A percentile compares a stretch with the other conserved stretches of the same genome.
Conservation (phyloP, 1,140 invertebrate species). For the Hyposmocoma kahamanoa region DNA sequence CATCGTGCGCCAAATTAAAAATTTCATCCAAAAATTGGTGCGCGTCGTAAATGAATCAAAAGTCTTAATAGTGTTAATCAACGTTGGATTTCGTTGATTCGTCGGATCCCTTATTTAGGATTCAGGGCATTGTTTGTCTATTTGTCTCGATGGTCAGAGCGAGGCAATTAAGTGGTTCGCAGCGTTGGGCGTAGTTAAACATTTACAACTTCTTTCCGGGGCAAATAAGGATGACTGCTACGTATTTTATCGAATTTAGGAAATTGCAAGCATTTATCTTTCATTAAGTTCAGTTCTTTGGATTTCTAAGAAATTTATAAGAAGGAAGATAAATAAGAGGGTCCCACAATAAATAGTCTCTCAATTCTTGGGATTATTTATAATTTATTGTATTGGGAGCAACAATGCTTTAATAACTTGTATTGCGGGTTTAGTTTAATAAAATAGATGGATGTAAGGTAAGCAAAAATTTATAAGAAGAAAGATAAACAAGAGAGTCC, state of each 20-base stretch:
- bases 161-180: conserved; percentile 14
- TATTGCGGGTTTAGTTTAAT: too few species aligned
- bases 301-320: too few species aligned
- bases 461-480: too few species aligned
- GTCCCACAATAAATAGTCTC: too few species aligned
- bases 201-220: conserved; percentile 2
- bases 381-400: too few species aligned
- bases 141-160: conserved; percentile 20
- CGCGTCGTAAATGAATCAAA: too few species aligned
- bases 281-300: not conserved
- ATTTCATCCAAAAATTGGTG: conserved; percentile 15
- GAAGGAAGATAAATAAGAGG: too few species aligned
- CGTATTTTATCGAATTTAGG: not conserved
- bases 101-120: conserved; percentile 15
- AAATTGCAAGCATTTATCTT: not conserved
- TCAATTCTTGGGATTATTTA: too few species aligned
- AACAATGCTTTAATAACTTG: too few species aligned
- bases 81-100: conserved; percentile 16
- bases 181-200: conserved; percentile 1
- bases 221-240: not conserved
- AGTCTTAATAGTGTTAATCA: too few species aligned
- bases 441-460: too few species aligned
- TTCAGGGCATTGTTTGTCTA: conserved; percentile 9
- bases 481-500: too few species aligned
- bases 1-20: conserved; percentile 44